phyloP scores from a whole-genome alignment of 2,113 vertebrate genomes.

The Sceloporus undulatus region DNA sequence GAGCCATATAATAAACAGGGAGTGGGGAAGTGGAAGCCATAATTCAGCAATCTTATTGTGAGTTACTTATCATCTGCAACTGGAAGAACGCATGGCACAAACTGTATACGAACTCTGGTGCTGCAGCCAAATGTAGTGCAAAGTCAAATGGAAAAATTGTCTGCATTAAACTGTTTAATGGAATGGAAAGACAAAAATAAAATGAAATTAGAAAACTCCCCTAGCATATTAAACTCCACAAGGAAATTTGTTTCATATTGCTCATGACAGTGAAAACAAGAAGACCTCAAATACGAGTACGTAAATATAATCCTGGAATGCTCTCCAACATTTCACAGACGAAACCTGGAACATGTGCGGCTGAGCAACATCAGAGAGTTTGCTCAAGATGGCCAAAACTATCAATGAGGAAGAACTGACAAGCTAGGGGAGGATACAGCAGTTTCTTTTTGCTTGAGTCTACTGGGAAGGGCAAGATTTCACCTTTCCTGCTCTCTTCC shows the following conservation, averaged over 20 bases:
- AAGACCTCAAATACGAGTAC: not conserved
- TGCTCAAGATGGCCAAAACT: too few relatives aligned
- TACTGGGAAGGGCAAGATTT: too few relatives aligned
- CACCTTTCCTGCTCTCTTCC: too few relatives aligned
- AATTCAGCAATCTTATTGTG: constrained; percentile 12
- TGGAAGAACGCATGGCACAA: constrained; percentile 32
- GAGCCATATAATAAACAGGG: constrained; percentile 20
- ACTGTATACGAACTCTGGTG: constrained; percentile 28
- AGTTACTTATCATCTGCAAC: constrained; percentile 23
- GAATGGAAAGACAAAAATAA: not conserved
- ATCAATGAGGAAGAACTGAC: too few relatives aligned
- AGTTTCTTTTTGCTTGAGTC: too few relatives aligned
- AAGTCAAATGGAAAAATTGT: constrained; percentile 33
- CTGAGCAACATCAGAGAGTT: too few relatives aligned
- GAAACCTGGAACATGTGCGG: too few relatives aligned
- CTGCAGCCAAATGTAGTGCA: not conserved
- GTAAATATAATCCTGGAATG: not conserved
- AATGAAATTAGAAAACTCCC: constrained; percentile 2
- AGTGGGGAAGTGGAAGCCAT: not conserved
- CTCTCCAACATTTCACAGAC: too few relatives aligned
- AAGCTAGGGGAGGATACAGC: too few relatives aligned
- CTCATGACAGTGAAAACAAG: not conserved
- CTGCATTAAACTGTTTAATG: constrained; percentile 32
- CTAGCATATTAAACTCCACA: not conserved
- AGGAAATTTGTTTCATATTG: constrained; percentile 12